phyloP scores from a whole-genome alignment of 2,888 invertebrate species.

The Caenorhabditis sp. region DNA sequence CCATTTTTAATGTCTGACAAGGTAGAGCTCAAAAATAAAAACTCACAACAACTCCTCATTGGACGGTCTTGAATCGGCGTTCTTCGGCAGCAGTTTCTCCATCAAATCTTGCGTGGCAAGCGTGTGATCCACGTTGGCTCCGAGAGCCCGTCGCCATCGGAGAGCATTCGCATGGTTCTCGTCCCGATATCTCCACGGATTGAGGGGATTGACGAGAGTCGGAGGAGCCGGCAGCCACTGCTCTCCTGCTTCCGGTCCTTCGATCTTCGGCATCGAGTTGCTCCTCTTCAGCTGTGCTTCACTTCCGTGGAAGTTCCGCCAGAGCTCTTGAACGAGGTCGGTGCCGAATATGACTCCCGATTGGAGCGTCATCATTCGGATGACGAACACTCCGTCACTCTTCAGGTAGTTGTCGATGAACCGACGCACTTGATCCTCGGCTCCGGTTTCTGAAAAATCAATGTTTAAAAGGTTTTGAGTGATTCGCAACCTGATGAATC shows the following conservation, averaged over 20 bases:
- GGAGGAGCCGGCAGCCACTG: conserved; percentile 56
- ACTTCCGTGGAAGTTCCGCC: conserved; percentile 70
- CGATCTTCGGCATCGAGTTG: conserved; percentile 68
- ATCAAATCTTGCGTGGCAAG: conserved; percentile 60
- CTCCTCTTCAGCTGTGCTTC: conserved; percentile 71
- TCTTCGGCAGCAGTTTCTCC: conserved; percentile 56
- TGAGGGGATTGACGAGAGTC: conserved; percentile 27
- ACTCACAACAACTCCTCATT: conserved; percentile 56
- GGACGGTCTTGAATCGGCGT: conserved; percentile 3
- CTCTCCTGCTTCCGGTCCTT: conserved; percentile 10
- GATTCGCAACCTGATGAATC: conserved; percentile 73
- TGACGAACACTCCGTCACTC: conserved; percentile 78
- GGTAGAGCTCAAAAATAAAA: too few species aligned
- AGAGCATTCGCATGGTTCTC: conserved; percentile 49
- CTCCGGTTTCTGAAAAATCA: conserved; percentile 52
- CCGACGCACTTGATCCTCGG: conserved; percentile 67
- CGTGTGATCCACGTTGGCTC: conserved; percentile 61
- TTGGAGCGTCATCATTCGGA: conserved; percentile 78
- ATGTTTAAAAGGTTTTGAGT: too few species aligned
- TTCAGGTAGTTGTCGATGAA: conserved; percentile 76
- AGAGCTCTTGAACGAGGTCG: conserved; percentile 76
- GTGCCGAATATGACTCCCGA: conserved; percentile 79
- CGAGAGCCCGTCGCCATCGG: conserved; percentile 61
- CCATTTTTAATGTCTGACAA: neutral
- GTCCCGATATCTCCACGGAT: conserved; percentile 26